Evolutionary conservation across 2,113 vertebrate genomes (phyloP).

Genomic region (Nibea albiflora): DNA sequence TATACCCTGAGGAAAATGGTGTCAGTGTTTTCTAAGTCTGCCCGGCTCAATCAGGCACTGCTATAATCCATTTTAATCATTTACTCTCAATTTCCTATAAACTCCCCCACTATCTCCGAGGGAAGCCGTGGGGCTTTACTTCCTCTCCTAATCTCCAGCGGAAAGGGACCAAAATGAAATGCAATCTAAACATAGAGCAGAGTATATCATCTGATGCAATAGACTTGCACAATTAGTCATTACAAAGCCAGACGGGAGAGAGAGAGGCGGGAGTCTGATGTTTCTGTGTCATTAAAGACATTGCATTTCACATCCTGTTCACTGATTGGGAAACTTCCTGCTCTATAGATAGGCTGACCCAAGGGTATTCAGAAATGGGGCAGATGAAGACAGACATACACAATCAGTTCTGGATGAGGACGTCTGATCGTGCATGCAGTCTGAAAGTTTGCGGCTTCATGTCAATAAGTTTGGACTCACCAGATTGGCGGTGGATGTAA

Average conservation of each 20-base stretch:
- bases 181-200: constrained; percentile 57
- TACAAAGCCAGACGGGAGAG: constrained; percentile 17
- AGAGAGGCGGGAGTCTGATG: constrained; percentile 33
- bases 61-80: constrained; percentile 71
- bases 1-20: constrained; percentile 25
- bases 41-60: constrained; percentile 40
- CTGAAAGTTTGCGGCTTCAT: constrained; percentile 9
- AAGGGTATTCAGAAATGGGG: constrained; percentile 47
- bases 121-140: constrained; percentile 37
- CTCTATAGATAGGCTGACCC: constrained; percentile 7
- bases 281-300: constrained; percentile 61
- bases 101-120: constrained; percentile 7
- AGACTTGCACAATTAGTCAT: constrained; percentile 47
- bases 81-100: constrained; percentile 61
- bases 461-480: constrained; percentile 42
- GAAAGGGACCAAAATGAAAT: constrained; percentile 58
- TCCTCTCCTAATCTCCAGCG: constrained; percentile 59
- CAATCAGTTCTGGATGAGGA: constrained; percentile 38
- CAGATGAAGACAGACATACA: constrained; percentile 40
- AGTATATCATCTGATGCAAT: constrained; percentile 46
- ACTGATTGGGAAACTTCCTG: constrained; percentile 65
- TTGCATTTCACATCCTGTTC: constrained; percentile 54
- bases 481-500: constrained; percentile 55
- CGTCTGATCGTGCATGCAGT: neutral
- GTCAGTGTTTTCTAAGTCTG: constrained; percentile 18